Base-by-base conservation (phyloP, 2,113 vertebrate genomes). In the Eidolon helvum region DNA sequence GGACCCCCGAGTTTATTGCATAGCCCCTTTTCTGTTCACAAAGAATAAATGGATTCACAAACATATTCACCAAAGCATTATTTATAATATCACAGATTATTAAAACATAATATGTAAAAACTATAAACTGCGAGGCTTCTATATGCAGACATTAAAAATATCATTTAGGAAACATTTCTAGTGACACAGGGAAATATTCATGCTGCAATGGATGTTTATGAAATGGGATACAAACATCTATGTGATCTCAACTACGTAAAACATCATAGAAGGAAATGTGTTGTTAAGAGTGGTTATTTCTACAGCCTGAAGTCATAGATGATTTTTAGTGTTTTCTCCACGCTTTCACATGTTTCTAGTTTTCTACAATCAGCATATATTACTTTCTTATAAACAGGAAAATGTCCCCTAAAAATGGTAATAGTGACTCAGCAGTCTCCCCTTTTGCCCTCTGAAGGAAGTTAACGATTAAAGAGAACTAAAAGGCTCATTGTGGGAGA, bases 331-430 rank as follows among this genome's bases (percentile, higher is more conserved):
- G 61, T 50, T 74, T 57, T 30, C 75, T 90, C n/a, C 61, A 26
- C 12, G 48, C 18, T 35, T 57, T 21, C 55, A n/a, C 8, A 1
- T 40, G 21, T 59, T 93, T 50, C 68, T 28, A 38, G 21, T 55
- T 80, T 92, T 87, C 93, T 84, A 55, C 30, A 57, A 48, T 65
- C 35, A 74, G 61, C 69, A 48, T 3, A 19, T 40, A 5, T 66
- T 57, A 21, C 45, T 83, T 89, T 82, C 21, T 86, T 50, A 83
- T 77, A 92, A 96, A 93, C 61, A 88, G 95, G 95, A 71, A 92
- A 93, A 78, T 19, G 22, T 65, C 45, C 48, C 30, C 77, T 66
- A 78, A 93, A 94, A 92, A 78, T 79, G 77, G 63, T 72, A 35
- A 24, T 45, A 10, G 6, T 93, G 78, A 96, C 72, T 89, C 83